phyloP scores from a whole-genome alignment of 2,113 vertebrate species.

The Bungarus multicinctus region DNA sequence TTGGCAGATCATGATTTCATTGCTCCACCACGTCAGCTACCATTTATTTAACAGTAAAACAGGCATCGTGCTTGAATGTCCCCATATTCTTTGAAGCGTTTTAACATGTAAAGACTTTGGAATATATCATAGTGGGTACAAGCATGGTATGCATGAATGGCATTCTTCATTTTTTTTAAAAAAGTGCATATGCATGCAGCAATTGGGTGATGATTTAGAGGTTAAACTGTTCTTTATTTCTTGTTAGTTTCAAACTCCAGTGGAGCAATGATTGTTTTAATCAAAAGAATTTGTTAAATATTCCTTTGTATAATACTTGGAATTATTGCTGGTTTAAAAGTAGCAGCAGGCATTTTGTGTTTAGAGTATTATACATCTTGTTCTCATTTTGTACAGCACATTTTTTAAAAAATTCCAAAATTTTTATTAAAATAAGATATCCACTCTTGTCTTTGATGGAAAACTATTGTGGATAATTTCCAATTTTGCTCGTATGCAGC shows the following conservation, averaged over 20 bases:
- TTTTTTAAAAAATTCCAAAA: not conserved
- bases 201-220: constrained; percentile 26
- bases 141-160: constrained; percentile 35
- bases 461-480: not conserved
- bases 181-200: not conserved
- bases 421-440: not conserved
- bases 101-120: constrained; percentile 19
- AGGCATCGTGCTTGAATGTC: constrained; percentile 31
- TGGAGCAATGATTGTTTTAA: constrained; percentile 37
- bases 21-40: constrained; percentile 32
- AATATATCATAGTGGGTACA: constrained; percentile 10
- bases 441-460: not conserved
- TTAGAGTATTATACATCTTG: constrained; percentile 10
- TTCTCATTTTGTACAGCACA: not conserved
- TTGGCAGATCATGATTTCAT: not conserved
- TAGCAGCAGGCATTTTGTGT: not conserved
- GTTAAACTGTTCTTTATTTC: constrained; percentile 35
- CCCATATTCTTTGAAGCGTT: constrained; percentile 25
- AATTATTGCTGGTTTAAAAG: not conserved
- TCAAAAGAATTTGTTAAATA: constrained; percentile 41
- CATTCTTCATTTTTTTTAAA: not conserved
- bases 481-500: not conserved
- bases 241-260: constrained; percentile 27
- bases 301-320: constrained; percentile 5
- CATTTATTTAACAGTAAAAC: constrained; percentile 36